Evolutionary conservation across 2,888 invertebrate species (phyloP), one percentile per base, ranked within the genome.

Genomic region (Meteorus colon): DNA sequence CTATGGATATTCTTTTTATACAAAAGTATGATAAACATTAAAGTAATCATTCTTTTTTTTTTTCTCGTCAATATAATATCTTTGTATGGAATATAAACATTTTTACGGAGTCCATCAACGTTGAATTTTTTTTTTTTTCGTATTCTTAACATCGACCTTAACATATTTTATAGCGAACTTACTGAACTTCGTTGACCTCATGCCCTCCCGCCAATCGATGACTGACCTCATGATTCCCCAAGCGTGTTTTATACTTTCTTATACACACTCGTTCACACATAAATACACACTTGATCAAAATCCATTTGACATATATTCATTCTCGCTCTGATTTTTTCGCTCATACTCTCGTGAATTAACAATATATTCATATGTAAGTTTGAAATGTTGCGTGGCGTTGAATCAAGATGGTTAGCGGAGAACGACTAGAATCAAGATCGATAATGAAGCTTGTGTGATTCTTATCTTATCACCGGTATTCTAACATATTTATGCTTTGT

Each of bases 331-430:
- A n/a, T 37, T 16, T 48, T 48, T 48, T 4, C 48, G 4, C 16
- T 14, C 8, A 41, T 19, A 29, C 71, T 71, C 37, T 41, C 62
- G 41, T 45, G 62, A 48, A 48, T 48, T 4, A 48, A 16, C 14
- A 4, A 48, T 48, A 48, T 48, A 48, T 48, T 48, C 4, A 48
- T 48, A 6, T 4, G 10, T n/a, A 60, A 41, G 37, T 81, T 81
- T 76, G 79, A 80, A 82, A 81, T 82, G 70, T 75, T 77, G 78
- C 70, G 73, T 55, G 78, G 76, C 83, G 80, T 82, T 82, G 81
- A 84, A 84, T 82, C 27, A 63, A 41, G 63, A 24, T 62, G 29
- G 37, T 29, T 27, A 55, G 41, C 37, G 45, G 12, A 74, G 65
- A 51, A 66, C 37, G 51, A 48, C 45, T 8, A 45, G 45, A 14